Evolutionary conservation across 1,140 invertebrate genomes (phyloP), one percentile per base, ranked within the genome.

Genomic region (Leptonema lineaticorne): DNA sequence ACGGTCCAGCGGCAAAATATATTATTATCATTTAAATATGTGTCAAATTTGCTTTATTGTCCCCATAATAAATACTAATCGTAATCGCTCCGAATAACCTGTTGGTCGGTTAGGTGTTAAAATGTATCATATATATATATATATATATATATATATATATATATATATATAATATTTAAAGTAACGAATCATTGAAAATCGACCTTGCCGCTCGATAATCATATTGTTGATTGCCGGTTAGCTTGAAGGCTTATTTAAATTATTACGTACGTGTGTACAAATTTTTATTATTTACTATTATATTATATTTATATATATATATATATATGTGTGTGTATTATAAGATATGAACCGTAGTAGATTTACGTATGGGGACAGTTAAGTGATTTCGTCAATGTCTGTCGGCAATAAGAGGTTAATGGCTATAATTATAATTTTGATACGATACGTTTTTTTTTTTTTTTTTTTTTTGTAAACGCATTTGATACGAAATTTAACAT

Each of bases 31-130:
- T 29, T 16, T 29, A 29, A 48, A 64, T 64, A 50, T 18, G 45
- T 50, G 62, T 64, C 62, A 50, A 64, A 64, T 64, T 46, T 64
- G 41, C 46, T 64, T 64, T 64, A 64, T 64, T 64, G 62, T 50
- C 62, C 14, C 30, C 8, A 24, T 50, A 50, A 50, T 30, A 41
- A 28, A 41, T 18, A 48, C 33, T 33, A 63, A 33, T 22, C 14
- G 30, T 28, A 16, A n/a, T 64, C 46, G 62, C 50, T 50, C 27
- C 6, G 6, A 20, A 59, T 59, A 50, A 50, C 41, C n/a, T 37
- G 37, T 45, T 62, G 33, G 28, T 26, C 22, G 11, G 22, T 27
- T 33, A 26, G 37, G 59, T 62, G 59, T 62, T 45, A 62, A 45
- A 45, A 60, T 60, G 6, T 45, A 9, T 18, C 6, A 26, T 30